Evolutionary conservation across 2,113 vertebrate genomes (phyloP).

Genomic region (Engraulis encrasicolus): DNA sequence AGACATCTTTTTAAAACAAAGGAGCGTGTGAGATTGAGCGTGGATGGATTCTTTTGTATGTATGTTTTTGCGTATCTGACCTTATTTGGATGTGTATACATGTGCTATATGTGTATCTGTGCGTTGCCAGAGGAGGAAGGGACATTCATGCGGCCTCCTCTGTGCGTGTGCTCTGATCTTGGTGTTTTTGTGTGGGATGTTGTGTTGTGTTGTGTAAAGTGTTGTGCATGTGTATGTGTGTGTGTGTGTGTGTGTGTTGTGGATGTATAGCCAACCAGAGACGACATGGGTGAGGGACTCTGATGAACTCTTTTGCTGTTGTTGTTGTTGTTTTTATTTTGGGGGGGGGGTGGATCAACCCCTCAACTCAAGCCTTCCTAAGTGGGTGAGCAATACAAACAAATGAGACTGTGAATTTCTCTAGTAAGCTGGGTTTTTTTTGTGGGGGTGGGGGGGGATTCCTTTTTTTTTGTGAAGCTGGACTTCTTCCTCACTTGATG

Average conservation of each 20-base stretch:
- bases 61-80: not conserved
- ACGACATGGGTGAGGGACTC: not conserved
- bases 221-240: not conserved
- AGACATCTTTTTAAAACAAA: constrained; percentile 34
- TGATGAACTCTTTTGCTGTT: not conserved
- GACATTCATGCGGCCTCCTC: not conserved
- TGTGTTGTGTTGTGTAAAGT: constrained; percentile 1
- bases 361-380: not conserved
- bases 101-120: constrained; percentile 9
- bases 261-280: not conserved
- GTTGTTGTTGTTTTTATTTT: too few species aligned
- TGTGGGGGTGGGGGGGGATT: constrained; percentile 76
- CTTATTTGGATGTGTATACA: constrained; percentile 12
- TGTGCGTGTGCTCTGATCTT: too few species aligned
- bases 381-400: not conserved
- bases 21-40: constrained; percentile 12
- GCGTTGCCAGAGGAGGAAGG: not conserved
- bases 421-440: not conserved
- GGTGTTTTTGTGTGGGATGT: not conserved
- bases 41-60: not conserved
- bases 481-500: constrained; percentile 66
- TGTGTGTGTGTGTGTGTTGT: constrained; percentile 9
- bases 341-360: too few species aligned
- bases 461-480: constrained; percentile 65
- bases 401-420: constrained; percentile 7